Base-by-base conservation (phyloP, 2,113 vertebrate species). In the Galbula dea region DNA sequence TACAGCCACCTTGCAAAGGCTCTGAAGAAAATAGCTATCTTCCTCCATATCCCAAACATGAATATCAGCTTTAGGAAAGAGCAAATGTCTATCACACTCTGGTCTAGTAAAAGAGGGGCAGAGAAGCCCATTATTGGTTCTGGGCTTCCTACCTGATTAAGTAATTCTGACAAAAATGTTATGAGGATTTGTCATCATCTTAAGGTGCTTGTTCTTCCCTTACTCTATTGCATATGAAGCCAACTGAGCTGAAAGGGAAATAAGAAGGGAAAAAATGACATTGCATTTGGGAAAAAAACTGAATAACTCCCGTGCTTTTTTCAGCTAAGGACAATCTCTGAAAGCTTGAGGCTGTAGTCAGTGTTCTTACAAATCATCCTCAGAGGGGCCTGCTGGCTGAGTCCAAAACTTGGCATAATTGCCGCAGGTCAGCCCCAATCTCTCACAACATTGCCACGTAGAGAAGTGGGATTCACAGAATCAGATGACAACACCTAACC, bases 251-350 rank as follows among this genome's bases (percentile, higher is more conserved):
- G 90, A 95, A 96, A 77, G 66, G 88, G 67, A 83, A 93, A 96
- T 79, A 90, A 89, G 89, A 90, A 90, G 85, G 91, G 88, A 97
- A 95, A n/a, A 91, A 66, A 91, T 83, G 89, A 96, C 57, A 65
- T 21, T 91, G 75, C 93, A 87, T 83, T 97, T 93, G 63, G 74
- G 67, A 78, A 71, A 75, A 84, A 71, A 59, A 46, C 16, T 2
- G 49, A 86, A 88, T 68, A 36, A 74, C 48, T 90, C 55, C 63
- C 41, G 39, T 18, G 46, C 46, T 84, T 51, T 52, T 87, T 91
- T 87, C 65, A 75, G 80, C 58, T 20, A 30, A 91, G 67, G 54
- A 90, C 74, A 71, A 22, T 79, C 71, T 95, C 72, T 67, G 66
- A 83, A 74, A 90, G 68, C 85, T 94, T 51, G 15, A 51, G 88